phyloP scores from a whole-genome alignment of 2,888 invertebrate genomes.

The Stenotaenia linearis region DNA sequence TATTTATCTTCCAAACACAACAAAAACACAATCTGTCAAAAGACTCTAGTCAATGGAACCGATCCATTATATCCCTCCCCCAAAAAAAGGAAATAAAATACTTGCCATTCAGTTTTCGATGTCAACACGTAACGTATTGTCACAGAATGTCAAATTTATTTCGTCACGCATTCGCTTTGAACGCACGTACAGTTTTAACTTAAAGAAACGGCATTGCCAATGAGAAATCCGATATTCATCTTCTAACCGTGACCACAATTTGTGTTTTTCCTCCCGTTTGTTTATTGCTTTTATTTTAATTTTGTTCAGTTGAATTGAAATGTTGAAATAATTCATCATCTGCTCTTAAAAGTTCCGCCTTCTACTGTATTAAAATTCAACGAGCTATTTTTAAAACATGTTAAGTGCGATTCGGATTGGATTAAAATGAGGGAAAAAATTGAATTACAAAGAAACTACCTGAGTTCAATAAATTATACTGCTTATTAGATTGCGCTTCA shows the following conservation, averaged over 20 bases:
- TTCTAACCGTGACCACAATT: background rate
- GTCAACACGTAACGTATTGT: background rate
- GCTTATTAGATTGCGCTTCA: background rate
- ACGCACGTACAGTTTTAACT: background rate
- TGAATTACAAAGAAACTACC: background rate
- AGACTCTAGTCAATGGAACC: background rate
- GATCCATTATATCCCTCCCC: background rate
- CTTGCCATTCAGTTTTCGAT: background rate
- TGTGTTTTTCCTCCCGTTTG: too few relatives aligned
- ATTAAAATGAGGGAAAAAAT: too few relatives aligned
- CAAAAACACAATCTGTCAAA: background rate
- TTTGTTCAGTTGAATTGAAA: background rate
- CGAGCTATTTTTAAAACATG: too few relatives aligned
- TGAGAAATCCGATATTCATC: background rate
- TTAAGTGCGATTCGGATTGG: too few relatives aligned
- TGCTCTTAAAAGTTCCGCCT: too few relatives aligned
- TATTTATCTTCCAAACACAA: background rate
- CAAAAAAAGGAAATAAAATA: background rate
- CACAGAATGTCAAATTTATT: background rate
- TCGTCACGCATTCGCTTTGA: background rate
- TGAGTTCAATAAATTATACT: background rate
- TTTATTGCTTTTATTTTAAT: background rate
- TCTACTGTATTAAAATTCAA: too few relatives aligned
- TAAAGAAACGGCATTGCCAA: background rate
- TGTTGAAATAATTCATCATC: too few relatives aligned